Evolutionary conservation across 2,797 vertebrate species (phyloP), one percentile per base, ranked within the genome.

Genomic region (Channa striata): DNA sequence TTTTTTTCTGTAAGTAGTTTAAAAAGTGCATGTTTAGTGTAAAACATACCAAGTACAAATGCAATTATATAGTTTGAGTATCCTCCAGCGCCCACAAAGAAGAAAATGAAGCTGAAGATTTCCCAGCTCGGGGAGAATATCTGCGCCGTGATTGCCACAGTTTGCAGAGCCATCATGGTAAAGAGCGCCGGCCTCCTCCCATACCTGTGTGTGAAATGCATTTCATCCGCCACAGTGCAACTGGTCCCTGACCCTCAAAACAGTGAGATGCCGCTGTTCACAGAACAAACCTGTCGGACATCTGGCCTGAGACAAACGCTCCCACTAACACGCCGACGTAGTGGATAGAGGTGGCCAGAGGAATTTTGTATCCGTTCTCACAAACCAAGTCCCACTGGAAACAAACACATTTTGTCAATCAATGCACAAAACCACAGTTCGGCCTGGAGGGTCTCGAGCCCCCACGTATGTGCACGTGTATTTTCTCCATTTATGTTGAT

Each of bases 61-160:
- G 94, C 96, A 73, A 95, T 89, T 77, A 94, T 93, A 9, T 95
- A 96, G 90, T 97, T 97, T 57, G 96, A 97, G 68, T 93, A 95
- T 80, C 94, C 94, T 17, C 96, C 96, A 78, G 95, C 92, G 72
- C 97, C 97, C 1, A 92, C 94, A 9, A 97, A 85, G 77, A 95
- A 61, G 83, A 94, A 96, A 51, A 96, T 89, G 17, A 95, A 48
- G 0, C 87, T 77, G 80, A 96, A 98, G 92, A 96, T 89, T 85
- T 96, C 95, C 90, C 94, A 97, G 92, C 68, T 97, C 5, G 90
- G 94, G 3, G 96, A 96, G 90, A 98, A 97, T 75, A 96, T 79
- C 89, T 97, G 96, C 0, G 95, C 33, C 50, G 96, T 88, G 74
- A 94, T 91, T 67, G 96, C 91, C 52, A 92, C 87, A 2, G 93